Base-by-base conservation (phyloP, 2,113 vertebrate species). In the Protobothrops flavoviridis region DNA sequence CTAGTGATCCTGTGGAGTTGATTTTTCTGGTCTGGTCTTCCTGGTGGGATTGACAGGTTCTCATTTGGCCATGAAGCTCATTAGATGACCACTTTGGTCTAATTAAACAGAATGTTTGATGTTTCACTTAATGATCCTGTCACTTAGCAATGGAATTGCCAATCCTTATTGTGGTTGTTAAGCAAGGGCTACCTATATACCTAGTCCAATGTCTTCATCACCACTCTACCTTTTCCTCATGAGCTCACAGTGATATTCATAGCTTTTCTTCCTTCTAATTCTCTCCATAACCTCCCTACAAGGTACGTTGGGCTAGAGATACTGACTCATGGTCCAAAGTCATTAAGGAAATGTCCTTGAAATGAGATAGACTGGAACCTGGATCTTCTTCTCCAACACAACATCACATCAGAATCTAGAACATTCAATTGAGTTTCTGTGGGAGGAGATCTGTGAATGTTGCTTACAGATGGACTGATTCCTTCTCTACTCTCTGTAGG, bases 401-500 rank as follows among this genome's bases (percentile, higher is more conserved):
- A 33, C 69, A 20, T 81, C 69, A 1, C 2, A 0, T 74, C n/a
- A 74, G 69, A 39, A 74, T 39, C n/a, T 81, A 39, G 29, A 91
- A 50, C 12, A 12, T 74, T 12, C 61, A 52, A 3, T 1, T 8
- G 48, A 21, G 43, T 91, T 52, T 50, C 24, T 39, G 64, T 52
- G 23, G 21, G 48, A 33, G 33, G 90, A 59, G 87, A 87, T 12
- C 23, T 24, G 52, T 26, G 43, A n/a, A 57, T 21, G 6, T 56
- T 43, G 5, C 45, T 69, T 1, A 92, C 8, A 23, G 61, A 2
- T 52, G 8, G 5, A 64, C 24, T 3, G 23, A 11, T 23, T 8
- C 21, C 5, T 45, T 69, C 50, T 87, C n/a, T 29, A 64, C 50
- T 88, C 88, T 92, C 52, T 29, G 20, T 89, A 97, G 97, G 96